phyloP scores from a whole-genome alignment of 2,797 vertebrate genomes.

The Botia almorhae region DNA sequence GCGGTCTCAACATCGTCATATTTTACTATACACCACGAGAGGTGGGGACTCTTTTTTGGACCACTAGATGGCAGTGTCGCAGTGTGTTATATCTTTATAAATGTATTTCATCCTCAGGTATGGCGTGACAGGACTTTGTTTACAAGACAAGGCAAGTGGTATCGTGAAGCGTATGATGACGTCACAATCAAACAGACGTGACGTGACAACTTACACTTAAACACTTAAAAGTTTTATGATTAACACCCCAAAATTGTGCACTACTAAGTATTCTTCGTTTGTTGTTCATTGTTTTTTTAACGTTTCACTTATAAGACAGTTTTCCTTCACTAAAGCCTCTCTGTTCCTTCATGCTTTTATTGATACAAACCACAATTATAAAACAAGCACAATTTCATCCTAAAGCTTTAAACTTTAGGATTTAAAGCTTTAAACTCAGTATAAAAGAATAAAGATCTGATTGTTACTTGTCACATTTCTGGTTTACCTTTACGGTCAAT shows the following conservation, averaged over 20 bases:
- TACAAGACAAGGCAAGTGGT: conserved; percentile 29
- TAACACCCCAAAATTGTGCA: too few relatives aligned
- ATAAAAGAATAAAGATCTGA: not conserved
- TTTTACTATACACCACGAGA: not conserved
- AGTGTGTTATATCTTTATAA: conserved; percentile 25
- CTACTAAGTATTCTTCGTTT: not conserved
- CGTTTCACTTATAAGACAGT: not conserved
- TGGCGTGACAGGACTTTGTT: not conserved
- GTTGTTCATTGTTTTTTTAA: not conserved
- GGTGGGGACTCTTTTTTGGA: not conserved
- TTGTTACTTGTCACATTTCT: not conserved
- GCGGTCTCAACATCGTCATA: not conserved
- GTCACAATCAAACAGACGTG: not conserved
- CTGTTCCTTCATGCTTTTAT: conserved; percentile 35
- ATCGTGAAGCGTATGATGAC: not conserved
- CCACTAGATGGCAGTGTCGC: conserved; percentile 72
- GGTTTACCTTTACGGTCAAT: not conserved
- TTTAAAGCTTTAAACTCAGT: too few relatives aligned
- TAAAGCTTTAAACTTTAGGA: not conserved
- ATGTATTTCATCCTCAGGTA: conserved; percentile 1
- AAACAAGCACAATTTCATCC: not conserved
- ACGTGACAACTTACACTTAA: not conserved
- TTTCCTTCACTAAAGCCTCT: conserved; percentile 13
- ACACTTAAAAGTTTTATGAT: not conserved
- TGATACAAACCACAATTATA: conserved; percentile 1